Conservation (phyloP, 2,113 vertebrate species). For the Mugil cephalus region DNA sequence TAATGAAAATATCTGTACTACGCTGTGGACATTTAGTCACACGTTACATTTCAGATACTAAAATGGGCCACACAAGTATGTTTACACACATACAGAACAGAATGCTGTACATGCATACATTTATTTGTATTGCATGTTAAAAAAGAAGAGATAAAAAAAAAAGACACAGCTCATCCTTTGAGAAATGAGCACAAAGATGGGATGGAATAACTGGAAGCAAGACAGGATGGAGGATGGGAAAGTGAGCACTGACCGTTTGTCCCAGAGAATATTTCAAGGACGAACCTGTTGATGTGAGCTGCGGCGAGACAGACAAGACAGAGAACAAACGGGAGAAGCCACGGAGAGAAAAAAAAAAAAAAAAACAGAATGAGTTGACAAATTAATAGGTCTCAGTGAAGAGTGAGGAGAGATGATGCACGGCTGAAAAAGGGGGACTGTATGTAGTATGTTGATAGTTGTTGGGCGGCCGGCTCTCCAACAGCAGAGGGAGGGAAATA, state of each 20-base stretch:
- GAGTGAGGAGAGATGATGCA: conserved; percentile 40
- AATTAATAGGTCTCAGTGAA: conserved; percentile 11
- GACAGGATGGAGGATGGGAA: not conserved
- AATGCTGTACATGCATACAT: not conserved
- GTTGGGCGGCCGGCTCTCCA: conserved; percentile 39
- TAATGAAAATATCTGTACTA: not conserved
- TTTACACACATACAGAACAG: not conserved
- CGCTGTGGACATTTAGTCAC: not conserved
- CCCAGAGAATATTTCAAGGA: conserved; percentile 70
- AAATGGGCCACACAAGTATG: not conserved
- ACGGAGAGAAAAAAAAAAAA: not conserved
- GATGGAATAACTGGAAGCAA: not conserved
- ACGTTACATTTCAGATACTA: not conserved
- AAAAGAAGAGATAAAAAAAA: no score
- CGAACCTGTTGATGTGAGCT: conserved; percentile 77
- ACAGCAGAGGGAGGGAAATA: conserved; percentile 57
- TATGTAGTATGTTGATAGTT: conserved; percentile 48
- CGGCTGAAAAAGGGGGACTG: conserved; percentile 28
- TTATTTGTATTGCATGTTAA: no score
- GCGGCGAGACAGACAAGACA: conserved; percentile 21
- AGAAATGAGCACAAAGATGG: not conserved
- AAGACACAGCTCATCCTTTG: not conserved
- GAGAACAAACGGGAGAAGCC: not conserved
- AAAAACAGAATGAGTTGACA: conserved; percentile 17
- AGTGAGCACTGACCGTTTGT: not conserved